A percentile compares a stretch with the other conserved stretches of the same genome.
Evolutionary conservation across 1,140 invertebrate species (phyloP).

Genomic region (Lepidurus arcticus): DNA sequence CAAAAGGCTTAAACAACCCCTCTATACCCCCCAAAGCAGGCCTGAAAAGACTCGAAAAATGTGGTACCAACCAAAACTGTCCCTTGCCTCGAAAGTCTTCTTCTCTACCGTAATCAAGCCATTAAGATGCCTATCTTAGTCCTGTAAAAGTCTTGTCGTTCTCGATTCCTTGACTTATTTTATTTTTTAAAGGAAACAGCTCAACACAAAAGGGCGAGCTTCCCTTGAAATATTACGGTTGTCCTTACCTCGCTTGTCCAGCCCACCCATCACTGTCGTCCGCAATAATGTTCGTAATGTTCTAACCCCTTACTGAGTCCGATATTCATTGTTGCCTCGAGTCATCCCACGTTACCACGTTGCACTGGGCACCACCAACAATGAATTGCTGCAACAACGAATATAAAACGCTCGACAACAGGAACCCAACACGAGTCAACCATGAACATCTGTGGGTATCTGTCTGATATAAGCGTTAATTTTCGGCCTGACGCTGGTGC

Average conservation of each 20-base stretch:
- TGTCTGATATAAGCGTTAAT: not conserved
- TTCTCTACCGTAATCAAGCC: constrained; percentile 10
- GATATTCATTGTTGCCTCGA: too few relatives aligned
- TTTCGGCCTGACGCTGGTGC: not conserved
- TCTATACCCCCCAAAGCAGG: not conserved
- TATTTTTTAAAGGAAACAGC: not conserved
- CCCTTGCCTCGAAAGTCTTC: not conserved
- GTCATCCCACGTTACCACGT: too few relatives aligned
- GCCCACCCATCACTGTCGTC: constrained; percentile 12
- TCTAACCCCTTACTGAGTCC: not conserved
- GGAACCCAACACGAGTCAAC: not conserved
- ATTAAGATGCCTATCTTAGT: constrained; percentile 7
- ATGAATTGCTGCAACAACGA: too few relatives aligned
- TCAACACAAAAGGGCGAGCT: not conserved
- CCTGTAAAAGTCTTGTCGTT: constrained; percentile 14
- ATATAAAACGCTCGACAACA: not conserved
- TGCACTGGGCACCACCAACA: too few relatives aligned
- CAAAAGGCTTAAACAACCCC: constrained; percentile 4
- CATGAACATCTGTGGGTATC: not conserved
- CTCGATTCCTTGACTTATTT: not conserved
- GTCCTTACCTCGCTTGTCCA: constrained; percentile 7
- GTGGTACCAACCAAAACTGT: not conserved
- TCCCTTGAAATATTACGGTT: not conserved
- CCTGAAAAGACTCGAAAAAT: not conserved
- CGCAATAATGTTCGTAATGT: not conserved